These are phyloP conservation scores for Champsocephalus esox DNA, from an alignment of 2,797 vertebrate species.

Conservation along the genomic window DNA sequence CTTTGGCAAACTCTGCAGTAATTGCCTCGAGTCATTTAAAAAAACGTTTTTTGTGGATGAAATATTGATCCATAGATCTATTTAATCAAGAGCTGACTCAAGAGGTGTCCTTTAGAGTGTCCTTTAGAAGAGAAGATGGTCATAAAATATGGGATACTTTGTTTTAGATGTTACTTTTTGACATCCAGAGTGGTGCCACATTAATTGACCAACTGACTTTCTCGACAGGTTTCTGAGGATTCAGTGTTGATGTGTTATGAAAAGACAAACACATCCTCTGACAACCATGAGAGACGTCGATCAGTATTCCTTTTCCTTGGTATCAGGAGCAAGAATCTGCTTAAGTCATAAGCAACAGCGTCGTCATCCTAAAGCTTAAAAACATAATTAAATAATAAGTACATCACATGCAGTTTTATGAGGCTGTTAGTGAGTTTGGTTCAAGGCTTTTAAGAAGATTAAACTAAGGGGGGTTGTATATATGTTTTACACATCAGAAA, in stretches of 20 bases:
- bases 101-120: conserved; percentile 60
- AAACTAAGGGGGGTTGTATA: not conserved
- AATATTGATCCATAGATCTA: conserved; percentile 66
- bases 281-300: not conserved
- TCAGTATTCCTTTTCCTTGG: not conserved
- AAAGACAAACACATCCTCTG: conserved; percentile 15
- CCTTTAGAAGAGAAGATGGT: conserved; percentile 51
- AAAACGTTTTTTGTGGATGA: conserved; percentile 58
- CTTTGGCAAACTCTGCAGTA: conserved; percentile 64
- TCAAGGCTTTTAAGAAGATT: conserved; percentile 21
- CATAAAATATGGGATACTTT: conserved; percentile 40
- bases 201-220: conserved; percentile 31
- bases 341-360: conserved; percentile 17
- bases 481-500: conserved; percentile 33
- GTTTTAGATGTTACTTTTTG: conserved; percentile 53
- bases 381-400: conserved; percentile 28
- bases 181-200: conserved; percentile 44
- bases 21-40: conserved; percentile 64
- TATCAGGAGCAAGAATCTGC: not conserved
- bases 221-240: conserved; percentile 33
- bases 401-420: conserved; percentile 7
- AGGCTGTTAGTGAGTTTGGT: conserved; percentile 11
- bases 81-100: conserved; percentile 67
- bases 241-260: conserved; percentile 20
- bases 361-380: conserved; percentile 13